Evolutionary conservation across 2,797 vertebrate genomes (phyloP).

Genomic region (Urosaurus nigricauda): DNA sequence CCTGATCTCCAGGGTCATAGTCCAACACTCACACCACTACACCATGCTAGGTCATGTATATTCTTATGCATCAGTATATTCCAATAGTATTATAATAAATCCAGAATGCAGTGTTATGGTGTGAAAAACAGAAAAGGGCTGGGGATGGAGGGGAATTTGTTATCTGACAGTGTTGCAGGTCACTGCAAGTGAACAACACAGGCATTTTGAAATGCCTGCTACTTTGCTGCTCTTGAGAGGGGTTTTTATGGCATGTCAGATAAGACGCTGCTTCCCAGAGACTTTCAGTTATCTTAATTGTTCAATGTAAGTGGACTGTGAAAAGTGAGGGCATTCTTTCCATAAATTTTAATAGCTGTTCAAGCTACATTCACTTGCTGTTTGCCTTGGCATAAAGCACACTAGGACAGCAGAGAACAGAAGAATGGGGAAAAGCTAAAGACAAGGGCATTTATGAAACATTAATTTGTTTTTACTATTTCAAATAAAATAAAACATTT

Average conservation of each 20-base stretch:
- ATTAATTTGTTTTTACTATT: conserved; percentile 59
- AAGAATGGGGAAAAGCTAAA: conserved; percentile 42
- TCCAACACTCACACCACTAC: too few species aligned
- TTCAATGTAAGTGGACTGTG: conserved; percentile 38
- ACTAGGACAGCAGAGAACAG: conserved; percentile 52
- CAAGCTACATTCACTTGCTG: conserved; percentile 59
- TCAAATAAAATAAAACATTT: conserved; percentile 53
- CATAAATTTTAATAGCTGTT: conserved; percentile 62
- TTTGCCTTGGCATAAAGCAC: conserved; percentile 61
- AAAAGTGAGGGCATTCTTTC: conserved; percentile 53
- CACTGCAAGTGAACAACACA: conserved; percentile 49
- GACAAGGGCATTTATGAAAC: conserved; percentile 42
- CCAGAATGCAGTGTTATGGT: conserved; percentile 36
- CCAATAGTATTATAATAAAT: conserved; percentile 43
- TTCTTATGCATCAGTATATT: conserved; percentile 24
- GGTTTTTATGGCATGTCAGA: neutral
- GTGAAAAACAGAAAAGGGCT: conserved; percentile 60
- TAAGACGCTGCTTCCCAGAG: neutral
- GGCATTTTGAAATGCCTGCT: conserved; percentile 60
- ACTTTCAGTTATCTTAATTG: conserved; percentile 48
- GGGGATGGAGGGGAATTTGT: conserved; percentile 25
- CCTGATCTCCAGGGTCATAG: too few species aligned
- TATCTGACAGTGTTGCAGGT: conserved; percentile 53
- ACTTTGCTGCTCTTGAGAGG: conserved; percentile 37
- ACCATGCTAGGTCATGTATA: neutral